A percentile compares a stretch with the other conserved stretches of the same genome.
Conservation (phyloP, 2,888 invertebrate species). For the Andrena haemorrhoa region DNA sequence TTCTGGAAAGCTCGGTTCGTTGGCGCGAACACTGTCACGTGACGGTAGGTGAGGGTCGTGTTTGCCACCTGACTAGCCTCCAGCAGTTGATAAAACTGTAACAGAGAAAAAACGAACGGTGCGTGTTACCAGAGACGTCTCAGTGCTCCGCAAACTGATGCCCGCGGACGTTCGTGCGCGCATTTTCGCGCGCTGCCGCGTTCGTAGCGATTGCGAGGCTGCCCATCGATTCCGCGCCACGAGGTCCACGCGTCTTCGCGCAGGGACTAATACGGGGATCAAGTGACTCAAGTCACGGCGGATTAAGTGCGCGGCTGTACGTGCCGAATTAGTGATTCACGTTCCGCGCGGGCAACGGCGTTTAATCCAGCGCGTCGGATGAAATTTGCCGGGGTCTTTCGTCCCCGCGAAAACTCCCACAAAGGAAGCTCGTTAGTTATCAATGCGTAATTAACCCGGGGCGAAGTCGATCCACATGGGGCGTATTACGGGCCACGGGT, state of each 20-base stretch:
- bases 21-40: conserved; percentile 95
- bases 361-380: conserved; percentile 66
- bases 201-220: neutral
- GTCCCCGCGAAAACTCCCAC: conserved; percentile 56
- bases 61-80: conserved; percentile 91
- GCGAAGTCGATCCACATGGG: conserved; percentile 49
- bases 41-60: conserved; percentile 89
- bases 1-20: conserved; percentile 94
- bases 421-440: conserved; percentile 76
- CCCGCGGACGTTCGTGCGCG: neutral
- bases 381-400: conserved; percentile 63
- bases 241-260: neutral
- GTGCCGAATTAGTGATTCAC: conserved; percentile 50
- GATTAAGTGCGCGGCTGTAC: conserved; percentile 53
- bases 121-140: neutral
- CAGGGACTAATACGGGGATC: conserved; percentile 16
- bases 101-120: conserved; percentile 78
- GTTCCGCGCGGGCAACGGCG: conserved; percentile 39
- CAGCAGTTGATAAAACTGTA: conserved; percentile 92
- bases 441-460: conserved; percentile 74
- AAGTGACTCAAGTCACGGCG: conserved; percentile 32
- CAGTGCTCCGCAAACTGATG: neutral
- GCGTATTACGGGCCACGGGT: conserved; percentile 44
- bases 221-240: conserved; percentile 39
- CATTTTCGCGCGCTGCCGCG: conserved; percentile 1